Conservation (phyloP, 2,113 vertebrate species). For the Scomber japonicus region DNA sequence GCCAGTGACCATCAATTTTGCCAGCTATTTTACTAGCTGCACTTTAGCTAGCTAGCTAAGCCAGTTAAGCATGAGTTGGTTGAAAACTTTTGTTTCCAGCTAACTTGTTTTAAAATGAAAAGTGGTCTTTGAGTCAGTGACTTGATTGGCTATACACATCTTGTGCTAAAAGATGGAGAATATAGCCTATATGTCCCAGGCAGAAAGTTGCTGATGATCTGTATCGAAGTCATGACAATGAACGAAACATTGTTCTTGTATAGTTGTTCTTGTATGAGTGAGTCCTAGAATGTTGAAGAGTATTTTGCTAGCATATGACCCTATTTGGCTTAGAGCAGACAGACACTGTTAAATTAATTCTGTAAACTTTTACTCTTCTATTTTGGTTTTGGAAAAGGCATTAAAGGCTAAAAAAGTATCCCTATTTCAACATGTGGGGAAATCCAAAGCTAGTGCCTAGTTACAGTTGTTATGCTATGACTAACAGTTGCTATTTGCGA, state of each 20-base stretch:
- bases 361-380: neutral
- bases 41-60: neutral
- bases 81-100: neutral
- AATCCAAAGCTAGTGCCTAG: neutral
- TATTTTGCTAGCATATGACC: no score
- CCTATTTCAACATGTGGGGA: neutral
- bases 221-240: no score
- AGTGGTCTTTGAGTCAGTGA: no score
- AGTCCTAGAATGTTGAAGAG: no score
- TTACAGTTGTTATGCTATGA: neutral
- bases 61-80: neutral
- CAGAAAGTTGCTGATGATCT: no score
- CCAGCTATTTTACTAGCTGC: no score
- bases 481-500: neutral
- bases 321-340: neutral
- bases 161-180: no score
- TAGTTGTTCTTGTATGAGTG: no score
- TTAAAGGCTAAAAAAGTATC: neutral
- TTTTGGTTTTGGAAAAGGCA: neutral
- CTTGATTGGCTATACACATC: no score
- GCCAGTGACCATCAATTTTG: no score
- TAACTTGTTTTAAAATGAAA: neutral
- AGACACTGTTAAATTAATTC: neutral
- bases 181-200: no score
- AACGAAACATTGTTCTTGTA: no score